Evolutionary conservation across 2,888 invertebrate genomes (phyloP).

Genomic region (Heliconius ismenius): DNA sequence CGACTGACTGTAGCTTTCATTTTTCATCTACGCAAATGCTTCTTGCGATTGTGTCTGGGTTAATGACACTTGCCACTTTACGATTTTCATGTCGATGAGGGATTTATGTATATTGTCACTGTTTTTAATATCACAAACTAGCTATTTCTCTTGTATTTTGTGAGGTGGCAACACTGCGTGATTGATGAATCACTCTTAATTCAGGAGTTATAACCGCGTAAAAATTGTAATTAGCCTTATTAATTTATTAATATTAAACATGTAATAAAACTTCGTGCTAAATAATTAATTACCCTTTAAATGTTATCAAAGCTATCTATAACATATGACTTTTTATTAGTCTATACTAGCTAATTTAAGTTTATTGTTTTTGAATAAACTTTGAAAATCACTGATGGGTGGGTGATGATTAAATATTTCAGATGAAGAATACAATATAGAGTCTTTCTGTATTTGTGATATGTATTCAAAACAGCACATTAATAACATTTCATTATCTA

Average conservation of each 20-base stretch:
- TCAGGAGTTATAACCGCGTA: too few relatives aligned
- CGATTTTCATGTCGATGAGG: constrained; percentile 31
- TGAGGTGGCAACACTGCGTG: constrained; percentile 1
- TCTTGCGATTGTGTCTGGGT: constrained; percentile 42
- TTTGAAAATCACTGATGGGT: too few relatives aligned
- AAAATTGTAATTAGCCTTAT: constrained; percentile 10
- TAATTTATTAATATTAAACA: neutral
- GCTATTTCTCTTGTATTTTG: constrained; percentile 3
- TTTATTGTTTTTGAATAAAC: neutral
- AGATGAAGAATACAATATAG: too few relatives aligned
- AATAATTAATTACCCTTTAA: neutral
- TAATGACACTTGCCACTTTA: constrained; percentile 42
- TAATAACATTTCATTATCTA: neutral
- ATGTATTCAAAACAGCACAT: too few relatives aligned
- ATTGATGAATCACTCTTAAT: neutral
- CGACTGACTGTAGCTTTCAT: constrained; percentile 39
- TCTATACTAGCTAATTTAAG: neutral
- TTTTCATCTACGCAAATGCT: constrained; percentile 42
- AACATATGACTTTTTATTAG: neutral
- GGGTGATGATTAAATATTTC: too few relatives aligned
- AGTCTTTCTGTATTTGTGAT: too few relatives aligned
- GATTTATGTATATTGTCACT: constrained; percentile 18
- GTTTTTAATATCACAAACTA: constrained; percentile 12
- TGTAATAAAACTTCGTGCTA: neutral
- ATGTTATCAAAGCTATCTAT: neutral